Conservation (phyloP, 1,140 invertebrate species). For the Epicauta chinensis region DNA sequence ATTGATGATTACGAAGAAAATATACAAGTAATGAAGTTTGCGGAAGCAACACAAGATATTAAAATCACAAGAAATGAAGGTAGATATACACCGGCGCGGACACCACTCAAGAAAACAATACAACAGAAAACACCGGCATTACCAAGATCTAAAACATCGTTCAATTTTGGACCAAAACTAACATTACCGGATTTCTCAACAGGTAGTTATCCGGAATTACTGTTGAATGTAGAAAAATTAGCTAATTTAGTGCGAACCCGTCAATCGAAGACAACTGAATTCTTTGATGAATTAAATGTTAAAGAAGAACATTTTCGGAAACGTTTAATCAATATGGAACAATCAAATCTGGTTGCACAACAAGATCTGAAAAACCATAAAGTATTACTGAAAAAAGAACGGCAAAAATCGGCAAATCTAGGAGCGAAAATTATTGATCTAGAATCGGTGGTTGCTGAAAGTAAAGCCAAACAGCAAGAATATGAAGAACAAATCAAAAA, state of each 20-base stretch:
- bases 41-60: slow-evolving; percentile 91
- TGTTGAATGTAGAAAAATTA: slow-evolving; percentile 1
- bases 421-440: slow-evolving; percentile 51
- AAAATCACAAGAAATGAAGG: slow-evolving; percentile 65
- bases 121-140: slow-evolving; percentile 53
- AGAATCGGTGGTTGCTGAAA: slow-evolving; percentile 48
- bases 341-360: slow-evolving; percentile 23
- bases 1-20: slow-evolving; percentile 93
- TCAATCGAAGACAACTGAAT: slow-evolving; percentile 7
- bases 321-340: slow-evolving; percentile 27
- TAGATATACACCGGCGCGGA: slow-evolving; percentile 43
- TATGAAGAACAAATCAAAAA: slow-evolving; percentile 36
- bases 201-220: neutral
- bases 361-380: no score
- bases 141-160: slow-evolving; percentile 36
- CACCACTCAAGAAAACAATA: slow-evolving; percentile 69
- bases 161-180: slow-evolving; percentile 8
- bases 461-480: slow-evolving; percentile 45
- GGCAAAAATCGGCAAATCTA: slow-evolving; percentile 54
- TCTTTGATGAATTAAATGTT: neutral
- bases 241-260: neutral
- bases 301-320: slow-evolving; percentile 24
- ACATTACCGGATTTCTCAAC: neutral
- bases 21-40: slow-evolving; percentile 90
- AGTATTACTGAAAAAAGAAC: slow-evolving; percentile 38